phyloP scores from a whole-genome alignment of 2,888 invertebrate genomes.

The Mycalesis mineus region DNA sequence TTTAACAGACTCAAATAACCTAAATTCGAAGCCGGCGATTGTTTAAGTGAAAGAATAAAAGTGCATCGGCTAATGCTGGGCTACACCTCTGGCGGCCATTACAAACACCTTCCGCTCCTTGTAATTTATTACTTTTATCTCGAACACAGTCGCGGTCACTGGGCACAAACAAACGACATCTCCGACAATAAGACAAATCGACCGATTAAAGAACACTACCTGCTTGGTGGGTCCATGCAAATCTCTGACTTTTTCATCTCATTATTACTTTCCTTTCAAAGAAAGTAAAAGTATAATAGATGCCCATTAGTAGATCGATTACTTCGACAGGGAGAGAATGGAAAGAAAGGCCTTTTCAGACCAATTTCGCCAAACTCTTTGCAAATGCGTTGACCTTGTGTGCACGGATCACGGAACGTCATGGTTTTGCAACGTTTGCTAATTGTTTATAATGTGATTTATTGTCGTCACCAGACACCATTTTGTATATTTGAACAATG shows the following conservation, averaged over 20 bases:
- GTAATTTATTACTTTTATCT: slow-evolving; percentile 76
- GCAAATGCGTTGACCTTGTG: slow-evolving; percentile 59
- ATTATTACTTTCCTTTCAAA: slow-evolving; percentile 52
- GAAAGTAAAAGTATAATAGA: slow-evolving; percentile 69
- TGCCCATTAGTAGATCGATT: slow-evolving; percentile 68
- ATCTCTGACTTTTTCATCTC: slow-evolving; percentile 52
- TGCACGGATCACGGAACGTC: slow-evolving; percentile 45
- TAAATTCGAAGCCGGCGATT: background rate
- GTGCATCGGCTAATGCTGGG: slow-evolving; percentile 51
- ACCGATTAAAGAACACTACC: slow-evolving; percentile 73
- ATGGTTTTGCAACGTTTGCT: slow-evolving; percentile 66
- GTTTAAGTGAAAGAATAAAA: slow-evolving; percentile 17
- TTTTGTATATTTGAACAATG: slow-evolving; percentile 49
- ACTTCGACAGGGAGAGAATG: slow-evolving; percentile 63
- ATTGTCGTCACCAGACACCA: slow-evolving; percentile 46
- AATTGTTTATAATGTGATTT: slow-evolving; percentile 67
- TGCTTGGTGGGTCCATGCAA: slow-evolving; percentile 70
- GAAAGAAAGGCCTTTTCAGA: slow-evolving; percentile 61
- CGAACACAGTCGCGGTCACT: slow-evolving; percentile 68
- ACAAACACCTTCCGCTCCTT: slow-evolving; percentile 72
- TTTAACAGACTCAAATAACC: background rate
- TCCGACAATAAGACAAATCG: slow-evolving; percentile 76
- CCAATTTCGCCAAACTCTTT: slow-evolving; percentile 34
- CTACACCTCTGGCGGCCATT: slow-evolving; percentile 64
- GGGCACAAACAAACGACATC: slow-evolving; percentile 72